Evolutionary conservation across 2,113 vertebrate species (phyloP), one percentile per base, ranked within the genome.

Genomic region (Eleginops maclovinus): DNA sequence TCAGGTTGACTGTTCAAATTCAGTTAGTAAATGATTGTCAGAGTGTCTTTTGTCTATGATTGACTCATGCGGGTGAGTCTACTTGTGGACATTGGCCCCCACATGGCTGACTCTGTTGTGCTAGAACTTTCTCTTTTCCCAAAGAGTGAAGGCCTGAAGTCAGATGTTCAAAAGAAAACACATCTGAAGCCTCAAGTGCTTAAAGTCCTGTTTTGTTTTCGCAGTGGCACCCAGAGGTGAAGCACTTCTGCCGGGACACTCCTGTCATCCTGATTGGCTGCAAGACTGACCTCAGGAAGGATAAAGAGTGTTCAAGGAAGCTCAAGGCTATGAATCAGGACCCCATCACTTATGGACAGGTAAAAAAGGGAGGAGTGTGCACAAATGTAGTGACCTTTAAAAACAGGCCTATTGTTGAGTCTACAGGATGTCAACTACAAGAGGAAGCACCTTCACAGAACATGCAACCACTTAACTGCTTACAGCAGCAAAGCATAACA

Each of bases 221-320:
- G 0, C 88, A 99, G 98, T 99, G 98, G 98, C 93, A 93, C 85
- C 97, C 97, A 9, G 97, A 99, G 76, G 96, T 99, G 63, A 96
- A 91, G 31, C 98, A 99, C 83, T 99, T 99, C 91, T 99, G 98
- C 87, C 91, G 71, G 0, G 95, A 97, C 0, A 91, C 78, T 3
- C 98, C 98, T 0, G 83, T 95, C 3, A 93, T 99, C n/a, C 95
- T 99, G 71, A 97, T 99, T 3, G 98, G 98, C 87, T 99, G 98
- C 92, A 99, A 99, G 91, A 99, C 96, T 0, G 98, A 99, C 91
- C 96, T 98, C 1, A 90, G 98, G 54, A 99, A 97, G 84, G 97
- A 99, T 72, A 97, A 96, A 85, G 98, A 99, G 68, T 95, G 96
- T 31, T 24, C 94, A 11, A 95, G 97, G 71, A 98, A 94, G 84